Percentiles rank a stretch among this genome's conserved stretches.
Evolutionary conservation across 1,140 invertebrate species (phyloP).

Genomic region (Mylabris phalerata): DNA sequence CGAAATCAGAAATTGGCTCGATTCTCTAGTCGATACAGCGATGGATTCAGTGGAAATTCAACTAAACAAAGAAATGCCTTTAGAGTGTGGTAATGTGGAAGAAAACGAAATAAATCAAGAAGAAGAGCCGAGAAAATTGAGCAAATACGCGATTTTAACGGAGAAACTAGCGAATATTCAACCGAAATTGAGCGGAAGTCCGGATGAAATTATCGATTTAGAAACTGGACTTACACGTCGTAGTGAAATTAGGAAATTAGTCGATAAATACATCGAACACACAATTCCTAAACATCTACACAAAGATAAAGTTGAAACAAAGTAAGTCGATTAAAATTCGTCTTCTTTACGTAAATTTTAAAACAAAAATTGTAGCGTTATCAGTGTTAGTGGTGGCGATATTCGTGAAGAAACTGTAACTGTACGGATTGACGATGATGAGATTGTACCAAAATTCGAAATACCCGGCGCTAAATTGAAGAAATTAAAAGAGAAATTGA

Average conservation of each 20-base stretch:
- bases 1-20: slow-evolving; percentile 4
- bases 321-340: slow-evolving; percentile 25
- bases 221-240: slow-evolving; percentile 41
- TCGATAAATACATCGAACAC: slow-evolving; percentile 57
- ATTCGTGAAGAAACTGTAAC: slow-evolving; percentile 43
- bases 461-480: slow-evolving; percentile 52
- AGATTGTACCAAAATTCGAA: slow-evolving; percentile 32
- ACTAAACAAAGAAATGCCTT: too few species aligned
- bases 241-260: slow-evolving; percentile 50
- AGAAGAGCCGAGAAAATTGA: background rate
- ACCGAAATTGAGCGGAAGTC: slow-evolving; percentile 50
- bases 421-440: slow-evolving; percentile 37
- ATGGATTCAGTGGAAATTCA: slow-evolving; percentile 1
- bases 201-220: slow-evolving; percentile 56
- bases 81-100: background rate
- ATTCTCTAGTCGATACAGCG: slow-evolving; percentile 3
- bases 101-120: background rate
- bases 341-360: background rate
- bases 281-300: slow-evolving; percentile 44
- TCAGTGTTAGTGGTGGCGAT: slow-evolving; percentile 40
- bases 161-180: slow-evolving; percentile 29
- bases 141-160: background rate
- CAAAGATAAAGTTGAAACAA: slow-evolving; percentile 44
- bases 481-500: slow-evolving; percentile 55
- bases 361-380: slow-evolving; percentile 26